A percentile compares a stretch with the other conserved stretches of the same genome.
These are phyloP conservation scores for Cheilosia urbana DNA, from an alignment of 2,888 invertebrate species.

Conservation along the genomic window DNA sequence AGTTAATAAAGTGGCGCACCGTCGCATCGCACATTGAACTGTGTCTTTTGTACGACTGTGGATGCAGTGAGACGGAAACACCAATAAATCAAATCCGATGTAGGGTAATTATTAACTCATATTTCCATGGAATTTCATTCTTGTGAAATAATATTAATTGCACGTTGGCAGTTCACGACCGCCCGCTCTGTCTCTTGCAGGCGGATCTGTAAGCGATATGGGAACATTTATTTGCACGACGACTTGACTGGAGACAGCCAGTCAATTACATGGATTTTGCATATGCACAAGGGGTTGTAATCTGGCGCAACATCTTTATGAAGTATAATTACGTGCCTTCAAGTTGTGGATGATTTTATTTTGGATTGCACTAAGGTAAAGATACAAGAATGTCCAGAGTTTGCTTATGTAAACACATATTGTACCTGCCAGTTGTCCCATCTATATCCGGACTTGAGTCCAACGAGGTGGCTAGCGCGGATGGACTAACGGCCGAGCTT, in stretches of 20 bases:
- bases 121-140: slow-evolving; percentile 74
- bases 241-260: slow-evolving; percentile 34
- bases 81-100: slow-evolving; percentile 72
- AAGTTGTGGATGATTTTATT: no score
- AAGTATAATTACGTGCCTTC: no score
- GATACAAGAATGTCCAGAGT: no score
- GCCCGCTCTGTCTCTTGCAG: slow-evolving; percentile 71
- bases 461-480: no score
- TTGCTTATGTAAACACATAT: no score
- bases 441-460: no score
- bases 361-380: no score
- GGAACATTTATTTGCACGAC: slow-evolving; percentile 38
- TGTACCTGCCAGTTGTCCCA: no score
- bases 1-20: slow-evolving; percentile 71
- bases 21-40: slow-evolving; percentile 69
- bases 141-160: slow-evolving; percentile 75
- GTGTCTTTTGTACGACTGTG: slow-evolving; percentile 33
- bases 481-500: no score
- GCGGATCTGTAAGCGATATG: slow-evolving; percentile 30
- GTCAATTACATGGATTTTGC: slow-evolving; percentile 45
- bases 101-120: slow-evolving; percentile 75
- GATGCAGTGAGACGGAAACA: slow-evolving; percentile 74
- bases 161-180: slow-evolving; percentile 74
- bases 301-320: slow-evolving; percentile 14
- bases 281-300: slow-evolving; percentile 5